Evolutionary conservation across 1,140 invertebrate genomes (phyloP), one percentile per base, ranked within the genome.

Genomic region (Hypsibius dujardini): DNA sequence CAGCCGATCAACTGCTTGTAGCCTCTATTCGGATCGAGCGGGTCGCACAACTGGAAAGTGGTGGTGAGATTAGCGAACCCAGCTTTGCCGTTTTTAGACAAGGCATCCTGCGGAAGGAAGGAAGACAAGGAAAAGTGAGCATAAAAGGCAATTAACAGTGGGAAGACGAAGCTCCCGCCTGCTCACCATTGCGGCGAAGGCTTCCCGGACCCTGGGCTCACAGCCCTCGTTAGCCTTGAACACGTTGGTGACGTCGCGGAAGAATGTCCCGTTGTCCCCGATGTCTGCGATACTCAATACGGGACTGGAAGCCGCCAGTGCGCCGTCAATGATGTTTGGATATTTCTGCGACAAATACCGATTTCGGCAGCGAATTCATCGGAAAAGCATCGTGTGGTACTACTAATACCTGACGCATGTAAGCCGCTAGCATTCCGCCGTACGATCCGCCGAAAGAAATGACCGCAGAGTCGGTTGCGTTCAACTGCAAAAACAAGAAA

Each of bases 401-500:
- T n/a, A n/a, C n/a, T n/a, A n/a, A n/a, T n/a, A n/a, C n/a, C n/a
- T n/a, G n/a, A 62, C 80, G 76, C 59, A 82, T 75, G 77, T 80
- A 82, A 47, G 81, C 79, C 42, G 80, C 74, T 59, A 82, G 72
- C 80, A 82, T 82, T 1, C 81, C 81, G 12, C 80, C 81, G 76
- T 82, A 82, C 15, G 71, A 72, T 14, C 81, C 81, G 12, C 81
- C 81, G 75, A 82, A 81, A n/a, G 80, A 77, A 46, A 82, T 76
- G 1, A 81, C 78, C 28, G 77, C 77, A 40, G 77, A 76, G 0
- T 77, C 76, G 45, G 75, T 75, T 2, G 74, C 75, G 12, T 70
- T 71, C n/a, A 77, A 70, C 2, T 72, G 56, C n/a, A n/a, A n/a
- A n/a, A n/a, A n/a, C n/a, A n/a, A n/a, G n/a, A n/a, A n/a, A n/a